These are phyloP conservation scores for human (Homo sapiens) DNA, from an alignment of 2,113 vertebrate species.

Conservation along the genomic window GRCh38 chr7:88834001-88834500, in stretches of 20 bases:
- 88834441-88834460: not conserved
- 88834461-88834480: not conserved
- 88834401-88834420: not conserved
- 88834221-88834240: not conserved
- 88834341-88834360: not conserved
- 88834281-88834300: constrained; percentile 8
- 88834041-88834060: not conserved
- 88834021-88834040: not conserved
- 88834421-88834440: not conserved
- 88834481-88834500: not conserved
- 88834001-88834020: not conserved
- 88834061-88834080: not conserved
- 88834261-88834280: not conserved
- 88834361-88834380: not conserved
- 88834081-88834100: not conserved
- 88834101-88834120: constrained; percentile 4
- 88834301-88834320: not conserved
- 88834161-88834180: not conserved
- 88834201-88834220: not conserved
- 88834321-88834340: not conserved
- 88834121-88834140: not conserved
- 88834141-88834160: not conserved
- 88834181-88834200: not conserved
- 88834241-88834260: not conserved
- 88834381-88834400: not conserved